phyloP scores from a whole-genome alignment of 2,797 vertebrate genomes.

The Chelon labrosus region DNA sequence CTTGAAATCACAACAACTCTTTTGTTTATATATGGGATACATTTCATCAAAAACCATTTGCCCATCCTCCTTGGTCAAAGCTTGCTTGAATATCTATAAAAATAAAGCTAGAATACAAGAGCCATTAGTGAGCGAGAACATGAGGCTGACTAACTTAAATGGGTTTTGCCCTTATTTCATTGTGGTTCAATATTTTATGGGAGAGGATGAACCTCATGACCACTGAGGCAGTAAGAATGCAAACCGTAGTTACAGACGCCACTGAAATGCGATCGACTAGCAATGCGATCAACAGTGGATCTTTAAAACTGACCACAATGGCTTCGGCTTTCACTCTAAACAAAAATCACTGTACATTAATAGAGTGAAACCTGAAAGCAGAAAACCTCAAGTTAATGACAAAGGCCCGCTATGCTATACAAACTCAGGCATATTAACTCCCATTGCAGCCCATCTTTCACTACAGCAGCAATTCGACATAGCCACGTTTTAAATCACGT shows the following conservation, averaged over 20 bases:
- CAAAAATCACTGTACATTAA: neutral
- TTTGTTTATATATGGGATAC: neutral
- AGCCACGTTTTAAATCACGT: no score
- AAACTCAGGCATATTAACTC: neutral
- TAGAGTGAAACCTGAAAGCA: neutral
- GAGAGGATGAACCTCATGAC: constrained; percentile 19
- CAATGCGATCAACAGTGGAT: neutral
- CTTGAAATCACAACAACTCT: neutral
- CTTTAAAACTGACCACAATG: neutral
- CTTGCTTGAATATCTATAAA: neutral
- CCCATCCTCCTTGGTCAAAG: neutral
- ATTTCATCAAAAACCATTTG: neutral
- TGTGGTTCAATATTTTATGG: constrained; percentile 23
- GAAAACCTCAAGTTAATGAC: constrained; percentile 6
- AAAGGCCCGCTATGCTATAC: neutral
- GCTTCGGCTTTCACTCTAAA: neutral
- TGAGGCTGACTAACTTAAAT: constrained; percentile 9
- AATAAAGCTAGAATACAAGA: neutral
- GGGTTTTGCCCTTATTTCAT: constrained; percentile 23
- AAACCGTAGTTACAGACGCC: neutral
- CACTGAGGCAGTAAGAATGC: constrained; percentile 1
- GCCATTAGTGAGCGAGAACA: neutral
- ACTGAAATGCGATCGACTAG: neutral
- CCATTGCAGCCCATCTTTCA: neutral
- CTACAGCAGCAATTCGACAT: no score